Conservation (phyloP, 2,113 vertebrate genomes). For the Protobothrops mucrosquamatus region DNA sequence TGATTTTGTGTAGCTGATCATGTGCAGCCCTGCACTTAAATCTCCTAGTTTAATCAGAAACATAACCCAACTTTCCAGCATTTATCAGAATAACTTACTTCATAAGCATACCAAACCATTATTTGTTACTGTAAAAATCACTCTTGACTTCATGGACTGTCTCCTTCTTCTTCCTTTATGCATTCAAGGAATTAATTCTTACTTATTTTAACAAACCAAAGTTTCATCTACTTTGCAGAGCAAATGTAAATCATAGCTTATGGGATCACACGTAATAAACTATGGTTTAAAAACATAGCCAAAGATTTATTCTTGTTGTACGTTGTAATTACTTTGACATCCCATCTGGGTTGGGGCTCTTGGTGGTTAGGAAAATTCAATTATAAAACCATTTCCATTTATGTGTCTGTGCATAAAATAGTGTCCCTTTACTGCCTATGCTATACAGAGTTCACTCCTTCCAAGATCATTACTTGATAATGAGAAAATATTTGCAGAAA, state of each 20-base stretch:
- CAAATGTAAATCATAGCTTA: neutral
- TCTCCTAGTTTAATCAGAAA: neutral
- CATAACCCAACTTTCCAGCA: neutral
- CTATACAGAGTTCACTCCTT: neutral
- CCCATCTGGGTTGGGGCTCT: too few species aligned
- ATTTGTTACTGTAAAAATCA: neutral
- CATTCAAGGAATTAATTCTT: neutral
- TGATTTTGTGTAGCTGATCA: neutral
- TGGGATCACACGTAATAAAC: neutral
- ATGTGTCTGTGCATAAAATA: neutral
- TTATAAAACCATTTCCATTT: neutral
- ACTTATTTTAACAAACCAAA: neutral
- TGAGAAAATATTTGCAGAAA: slow-evolving; percentile 23
- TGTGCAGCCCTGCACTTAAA: neutral
- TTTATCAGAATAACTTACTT: neutral
- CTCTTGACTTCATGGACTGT: neutral
- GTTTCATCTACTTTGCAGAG: neutral
- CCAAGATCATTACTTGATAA: neutral
- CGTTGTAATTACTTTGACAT: neutral
- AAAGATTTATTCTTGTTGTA: neutral
- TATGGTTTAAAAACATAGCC: neutral
- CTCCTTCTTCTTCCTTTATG: neutral
- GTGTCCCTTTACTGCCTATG: neutral
- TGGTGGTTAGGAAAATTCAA: neutral
- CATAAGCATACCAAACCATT: neutral